Conservation (phyloP, 2,113 vertebrate species). For the Eulemur macaco region DNA sequence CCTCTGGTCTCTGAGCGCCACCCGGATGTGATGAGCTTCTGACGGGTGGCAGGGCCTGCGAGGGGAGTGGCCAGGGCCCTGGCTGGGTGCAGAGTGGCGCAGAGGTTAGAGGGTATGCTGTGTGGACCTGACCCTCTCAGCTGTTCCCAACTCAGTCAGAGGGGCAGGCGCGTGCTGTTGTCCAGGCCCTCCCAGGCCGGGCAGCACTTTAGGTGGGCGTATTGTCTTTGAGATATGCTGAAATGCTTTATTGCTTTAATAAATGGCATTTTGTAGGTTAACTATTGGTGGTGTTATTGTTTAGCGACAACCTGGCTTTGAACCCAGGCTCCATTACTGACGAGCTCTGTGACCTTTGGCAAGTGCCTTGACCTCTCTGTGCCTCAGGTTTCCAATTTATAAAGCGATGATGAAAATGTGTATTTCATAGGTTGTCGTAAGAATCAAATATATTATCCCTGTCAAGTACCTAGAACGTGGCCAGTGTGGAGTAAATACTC, state of each 20-base stretch:
- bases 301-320: not conserved
- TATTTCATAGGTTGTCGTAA: too few species aligned
- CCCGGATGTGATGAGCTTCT: not conserved
- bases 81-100: not conserved
- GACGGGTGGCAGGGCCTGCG: not conserved
- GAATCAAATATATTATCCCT: not conserved
- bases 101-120: rapidly evolving
- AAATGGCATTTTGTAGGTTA: not conserved
- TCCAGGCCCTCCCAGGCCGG: not conserved
- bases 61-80: rapidly evolving
- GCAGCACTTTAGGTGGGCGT: rapidly evolving
- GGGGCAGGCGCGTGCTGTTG: rapidly evolving
- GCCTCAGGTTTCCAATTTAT: not conserved
- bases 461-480: not conserved
- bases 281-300: not conserved
- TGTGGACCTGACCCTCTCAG: not conserved
- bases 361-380: not conserved
- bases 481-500: not conserved
- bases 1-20: not conserved
- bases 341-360: not conserved
- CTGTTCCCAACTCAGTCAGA: not conserved
- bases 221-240: not conserved
- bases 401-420: not conserved
- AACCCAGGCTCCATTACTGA: not conserved
- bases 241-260: not conserved